Evolutionary conservation across 2,797 vertebrate genomes (phyloP).

Genomic region (Rhynchonycteris naso): DNA sequence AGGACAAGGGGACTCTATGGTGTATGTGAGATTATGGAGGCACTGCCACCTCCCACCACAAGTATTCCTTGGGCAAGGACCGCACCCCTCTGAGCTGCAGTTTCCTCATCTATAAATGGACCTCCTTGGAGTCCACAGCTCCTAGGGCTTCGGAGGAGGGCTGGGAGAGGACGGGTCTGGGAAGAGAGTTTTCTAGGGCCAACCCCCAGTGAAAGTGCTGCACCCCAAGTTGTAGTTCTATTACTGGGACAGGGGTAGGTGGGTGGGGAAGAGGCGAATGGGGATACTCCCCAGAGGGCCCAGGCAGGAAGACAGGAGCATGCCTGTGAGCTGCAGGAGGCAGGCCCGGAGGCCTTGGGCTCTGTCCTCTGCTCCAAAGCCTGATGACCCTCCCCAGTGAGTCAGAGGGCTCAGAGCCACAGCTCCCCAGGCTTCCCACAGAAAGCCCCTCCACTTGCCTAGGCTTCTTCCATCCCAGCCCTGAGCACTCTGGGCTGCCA

Average conservation of each 20-base stretch:
- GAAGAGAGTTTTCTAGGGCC: not conserved
- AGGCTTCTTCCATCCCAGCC: not conserved
- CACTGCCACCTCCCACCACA: not conserved
- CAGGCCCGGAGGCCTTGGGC: not conserved
- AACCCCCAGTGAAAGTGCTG: accelerated
- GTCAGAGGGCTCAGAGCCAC: not conserved
- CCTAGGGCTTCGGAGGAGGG: too few species aligned
- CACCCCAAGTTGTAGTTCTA: not conserved
- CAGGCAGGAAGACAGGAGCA: not conserved
- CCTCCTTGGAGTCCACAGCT: not conserved
- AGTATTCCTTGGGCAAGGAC: not conserved
- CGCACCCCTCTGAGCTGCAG: not conserved
- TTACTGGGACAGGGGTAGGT: too few species aligned
- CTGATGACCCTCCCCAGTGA: not conserved
- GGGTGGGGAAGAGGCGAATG: not conserved
- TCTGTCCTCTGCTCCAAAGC: not conserved
- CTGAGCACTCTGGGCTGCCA: not conserved
- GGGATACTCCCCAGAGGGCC: not conserved
- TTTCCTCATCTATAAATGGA: not conserved
- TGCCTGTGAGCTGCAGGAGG: too few species aligned
- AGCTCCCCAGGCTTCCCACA: too few species aligned
- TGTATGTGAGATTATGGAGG: too few species aligned
- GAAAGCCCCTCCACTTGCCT: not conserved
- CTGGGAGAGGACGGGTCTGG: too few species aligned
- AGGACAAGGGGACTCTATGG: not conserved